Conservation (phyloP, 2,888 invertebrate genomes). For the Melikaiella ostensackeni region DNA sequence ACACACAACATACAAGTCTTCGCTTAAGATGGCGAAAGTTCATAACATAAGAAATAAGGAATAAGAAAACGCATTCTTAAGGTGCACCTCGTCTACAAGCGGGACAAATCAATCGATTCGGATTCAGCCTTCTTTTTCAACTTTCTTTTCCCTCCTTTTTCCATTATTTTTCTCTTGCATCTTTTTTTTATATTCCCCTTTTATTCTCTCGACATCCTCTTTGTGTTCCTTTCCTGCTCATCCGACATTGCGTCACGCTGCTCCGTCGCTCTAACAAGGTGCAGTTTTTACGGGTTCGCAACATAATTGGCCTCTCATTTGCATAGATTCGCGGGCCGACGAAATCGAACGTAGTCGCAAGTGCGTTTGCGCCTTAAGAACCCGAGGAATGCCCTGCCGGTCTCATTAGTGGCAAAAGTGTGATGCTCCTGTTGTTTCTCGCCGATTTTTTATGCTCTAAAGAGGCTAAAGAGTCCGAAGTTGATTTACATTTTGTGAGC, state of each 20-base stretch:
- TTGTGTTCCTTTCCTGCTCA: conserved; percentile 16
- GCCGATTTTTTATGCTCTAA: conserved; percentile 36
- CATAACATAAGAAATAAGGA: not conserved
- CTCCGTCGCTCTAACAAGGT: conserved; percentile 67
- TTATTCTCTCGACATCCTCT: not conserved
- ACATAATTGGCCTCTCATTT: conserved; percentile 73
- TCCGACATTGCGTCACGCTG: conserved; percentile 27
- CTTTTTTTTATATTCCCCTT: conserved; percentile 26
- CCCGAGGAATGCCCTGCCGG: conserved; percentile 39
- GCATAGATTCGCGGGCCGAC: conserved; percentile 67
- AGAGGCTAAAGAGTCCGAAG: not conserved
- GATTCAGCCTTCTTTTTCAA: not conserved
- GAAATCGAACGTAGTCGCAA: conserved; percentile 36
- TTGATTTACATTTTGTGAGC: not conserved
- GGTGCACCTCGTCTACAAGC: not conserved
- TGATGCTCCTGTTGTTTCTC: conserved; percentile 42
- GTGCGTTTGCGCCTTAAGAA: conserved; percentile 38
- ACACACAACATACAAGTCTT: conserved; percentile 8
- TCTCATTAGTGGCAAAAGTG: conserved; percentile 40
- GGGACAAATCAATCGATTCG: conserved; percentile 25
- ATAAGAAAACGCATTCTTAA: conserved; percentile 4
- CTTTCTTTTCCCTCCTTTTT: conserved; percentile 10
- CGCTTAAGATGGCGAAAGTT: conserved; percentile 19
- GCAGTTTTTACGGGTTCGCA: conserved; percentile 71
- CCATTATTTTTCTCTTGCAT: conserved; percentile 13